Evolutionary conservation across 2,113 vertebrate genomes (phyloP).

Genomic region (Xiphias gladius): DNA sequence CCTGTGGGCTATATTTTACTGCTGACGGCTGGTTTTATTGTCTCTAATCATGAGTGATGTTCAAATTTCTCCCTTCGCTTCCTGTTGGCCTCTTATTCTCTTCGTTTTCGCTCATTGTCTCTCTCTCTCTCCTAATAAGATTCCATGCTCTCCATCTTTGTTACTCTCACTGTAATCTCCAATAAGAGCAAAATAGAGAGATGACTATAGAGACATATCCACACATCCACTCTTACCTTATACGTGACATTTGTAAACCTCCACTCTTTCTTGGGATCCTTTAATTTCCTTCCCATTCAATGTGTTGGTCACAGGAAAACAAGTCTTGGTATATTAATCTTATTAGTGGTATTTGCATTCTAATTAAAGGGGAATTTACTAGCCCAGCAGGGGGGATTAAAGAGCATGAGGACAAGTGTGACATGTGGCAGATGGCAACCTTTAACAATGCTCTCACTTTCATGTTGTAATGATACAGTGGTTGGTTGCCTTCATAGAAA

Average conservation of each 20-base stretch:
- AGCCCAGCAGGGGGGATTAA: slow-evolving; percentile 77
- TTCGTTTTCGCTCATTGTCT: slow-evolving; percentile 17
- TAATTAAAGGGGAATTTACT: slow-evolving; percentile 81
- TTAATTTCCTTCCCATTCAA: slow-evolving; percentile 59
- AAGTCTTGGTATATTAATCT: slow-evolving; percentile 76
- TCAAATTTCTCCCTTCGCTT: slow-evolving; percentile 49
- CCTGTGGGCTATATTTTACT: slow-evolving; percentile 68
- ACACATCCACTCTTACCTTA: slow-evolving; percentile 1
- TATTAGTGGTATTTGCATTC: slow-evolving; percentile 82
- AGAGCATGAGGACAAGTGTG: slow-evolving; percentile 60
- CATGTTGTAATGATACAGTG: slow-evolving; percentile 68
- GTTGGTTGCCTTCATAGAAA: slow-evolving; percentile 56
- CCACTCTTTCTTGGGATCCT: slow-evolving; percentile 54
- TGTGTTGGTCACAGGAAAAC: slow-evolving; percentile 62
- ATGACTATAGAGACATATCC: slow-evolving; percentile 13
- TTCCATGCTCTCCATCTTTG: slow-evolving; percentile 25
- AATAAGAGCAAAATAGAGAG: slow-evolving; percentile 20
- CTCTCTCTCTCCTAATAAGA: neutral
- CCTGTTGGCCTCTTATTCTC: slow-evolving; percentile 21
- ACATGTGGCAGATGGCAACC: slow-evolving; percentile 71
- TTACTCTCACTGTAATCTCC: slow-evolving; percentile 42
- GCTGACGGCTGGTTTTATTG: slow-evolving; percentile 75
- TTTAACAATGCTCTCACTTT: slow-evolving; percentile 71
- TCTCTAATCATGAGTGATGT: slow-evolving; percentile 76
- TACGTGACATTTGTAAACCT: slow-evolving; percentile 43